Conservation (phyloP, 2,888 invertebrate genomes). For the Hoplodrina ambigua region DNA sequence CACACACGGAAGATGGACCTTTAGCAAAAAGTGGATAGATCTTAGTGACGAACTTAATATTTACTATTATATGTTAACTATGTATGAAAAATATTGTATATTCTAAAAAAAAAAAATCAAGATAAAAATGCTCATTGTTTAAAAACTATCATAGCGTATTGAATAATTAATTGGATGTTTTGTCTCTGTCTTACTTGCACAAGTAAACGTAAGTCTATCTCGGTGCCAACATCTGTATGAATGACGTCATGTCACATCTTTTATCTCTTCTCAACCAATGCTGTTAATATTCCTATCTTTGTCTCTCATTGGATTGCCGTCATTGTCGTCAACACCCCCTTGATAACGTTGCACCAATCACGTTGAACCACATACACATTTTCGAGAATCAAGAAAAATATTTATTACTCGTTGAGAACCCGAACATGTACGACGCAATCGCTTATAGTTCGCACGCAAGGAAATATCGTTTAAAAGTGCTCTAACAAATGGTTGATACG, state of each 20-base stretch:
- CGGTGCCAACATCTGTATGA: slow-evolving; percentile 5
- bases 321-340: slow-evolving; percentile 68
- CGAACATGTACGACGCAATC: slow-evolving; percentile 85
- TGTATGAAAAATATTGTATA: too few species aligned
- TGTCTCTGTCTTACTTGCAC: slow-evolving; percentile 30
- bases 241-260: slow-evolving; percentile 41
- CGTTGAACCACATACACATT: slow-evolving; percentile 80
- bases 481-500: slow-evolving; percentile 71
- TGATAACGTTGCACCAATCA: slow-evolving; percentile 76
- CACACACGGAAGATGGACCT: background rate
- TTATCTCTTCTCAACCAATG: slow-evolving; percentile 52
- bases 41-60: background rate
- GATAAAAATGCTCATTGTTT: slow-evolving; percentile 8
- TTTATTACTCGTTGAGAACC: slow-evolving; percentile 76
- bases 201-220: slow-evolving; percentile 25
- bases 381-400: slow-evolving; percentile 72
- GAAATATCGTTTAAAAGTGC: slow-evolving; percentile 76
- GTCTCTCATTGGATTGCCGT: slow-evolving; percentile 63
- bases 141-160: background rate
- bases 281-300: slow-evolving; percentile 40
- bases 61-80: background rate
- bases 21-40: background rate
- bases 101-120: too few species aligned
- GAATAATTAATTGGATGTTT: background rate
- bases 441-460: slow-evolving; percentile 74